phyloP scores from a whole-genome alignment of 1,140 invertebrate species.

The Bursaphelenchus mucronatus region DNA sequence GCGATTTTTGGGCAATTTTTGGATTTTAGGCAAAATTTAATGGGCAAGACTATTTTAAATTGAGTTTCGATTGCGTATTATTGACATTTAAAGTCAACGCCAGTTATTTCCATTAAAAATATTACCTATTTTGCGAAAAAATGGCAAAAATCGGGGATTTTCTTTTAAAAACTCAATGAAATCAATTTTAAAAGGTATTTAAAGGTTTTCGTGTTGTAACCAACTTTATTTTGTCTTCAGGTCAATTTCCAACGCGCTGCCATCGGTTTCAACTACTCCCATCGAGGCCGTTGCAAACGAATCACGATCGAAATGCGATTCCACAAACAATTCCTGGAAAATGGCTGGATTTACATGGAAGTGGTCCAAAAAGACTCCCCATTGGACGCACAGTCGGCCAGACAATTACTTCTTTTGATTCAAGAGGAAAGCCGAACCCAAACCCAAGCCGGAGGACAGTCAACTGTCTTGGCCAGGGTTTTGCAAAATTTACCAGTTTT shows the following conservation, averaged over 20 bases:
- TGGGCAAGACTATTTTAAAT: too few relatives aligned
- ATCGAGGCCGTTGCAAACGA: slow-evolving; percentile 19
- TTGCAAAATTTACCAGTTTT: slow-evolving; percentile 30
- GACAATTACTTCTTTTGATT: slow-evolving; percentile 20
- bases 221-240: slow-evolving; percentile 24
- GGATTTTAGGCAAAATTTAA: too few relatives aligned
- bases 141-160: not conserved
- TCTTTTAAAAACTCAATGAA: not conserved
- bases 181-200: not conserved
- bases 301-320: slow-evolving; percentile 40
- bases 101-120: too few relatives aligned
- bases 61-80: too few relatives aligned
- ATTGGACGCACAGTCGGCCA: slow-evolving; percentile 29
- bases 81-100: too few relatives aligned
- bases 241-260: slow-evolving; percentile 44
- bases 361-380: slow-evolving; percentile 37
- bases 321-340: slow-evolving; percentile 35
- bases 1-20: too few relatives aligned
- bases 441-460: slow-evolving; percentile 32
- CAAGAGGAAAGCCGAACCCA: not conserved
- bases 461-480: slow-evolving; percentile 31
- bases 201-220: not conserved
- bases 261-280: slow-evolving; percentile 35
- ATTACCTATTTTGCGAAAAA: not conserved
- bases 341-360: slow-evolving; percentile 38